These are phyloP conservation scores for Ornithorhynchus anatinus DNA, from an alignment of 2,113 vertebrate genomes.

Conservation along the genomic window DNA sequence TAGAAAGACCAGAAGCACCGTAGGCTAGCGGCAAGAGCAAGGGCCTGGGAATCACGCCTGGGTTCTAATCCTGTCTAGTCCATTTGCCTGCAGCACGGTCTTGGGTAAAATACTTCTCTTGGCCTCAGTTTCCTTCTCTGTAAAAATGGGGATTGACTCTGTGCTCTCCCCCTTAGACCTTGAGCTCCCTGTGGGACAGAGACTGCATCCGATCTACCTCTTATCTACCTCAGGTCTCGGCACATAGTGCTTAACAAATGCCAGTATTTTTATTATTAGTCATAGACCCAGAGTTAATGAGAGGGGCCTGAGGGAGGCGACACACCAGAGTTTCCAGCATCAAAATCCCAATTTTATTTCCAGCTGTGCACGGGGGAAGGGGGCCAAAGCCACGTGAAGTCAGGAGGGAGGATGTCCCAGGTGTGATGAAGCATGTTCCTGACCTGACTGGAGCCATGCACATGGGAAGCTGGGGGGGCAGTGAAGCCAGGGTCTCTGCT, in stretches of 20 bases:
- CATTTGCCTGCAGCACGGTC: not conserved
- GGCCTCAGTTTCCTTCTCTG: too few relatives aligned
- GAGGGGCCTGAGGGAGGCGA: too few relatives aligned
- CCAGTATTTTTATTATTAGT: too few relatives aligned
- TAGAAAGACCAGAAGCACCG: too few relatives aligned
- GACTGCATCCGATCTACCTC: not conserved
- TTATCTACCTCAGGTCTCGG: not conserved
- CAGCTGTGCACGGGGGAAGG: slow-evolving; percentile 28
- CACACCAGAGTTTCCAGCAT: slow-evolving; percentile 21
- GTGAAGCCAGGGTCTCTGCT: not conserved
- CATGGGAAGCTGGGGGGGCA: not conserved
- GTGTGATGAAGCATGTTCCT: too few relatives aligned
- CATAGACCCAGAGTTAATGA: too few relatives aligned
- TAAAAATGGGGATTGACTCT: too few relatives aligned
- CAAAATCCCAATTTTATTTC: slow-evolving; percentile 60
- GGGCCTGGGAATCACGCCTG: too few relatives aligned
- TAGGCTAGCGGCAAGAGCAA: too few relatives aligned
- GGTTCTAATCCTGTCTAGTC: not conserved
- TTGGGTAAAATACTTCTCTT: too few relatives aligned
- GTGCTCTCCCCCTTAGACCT: not conserved
- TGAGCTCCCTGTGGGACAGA: not conserved
- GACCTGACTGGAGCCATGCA: not conserved
- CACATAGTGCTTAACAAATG: too few relatives aligned
- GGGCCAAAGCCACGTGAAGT: not conserved
- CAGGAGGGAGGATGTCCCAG: not conserved